Conservation (phyloP, 2,797 vertebrate species). For the Clarias pachynema region DNA sequence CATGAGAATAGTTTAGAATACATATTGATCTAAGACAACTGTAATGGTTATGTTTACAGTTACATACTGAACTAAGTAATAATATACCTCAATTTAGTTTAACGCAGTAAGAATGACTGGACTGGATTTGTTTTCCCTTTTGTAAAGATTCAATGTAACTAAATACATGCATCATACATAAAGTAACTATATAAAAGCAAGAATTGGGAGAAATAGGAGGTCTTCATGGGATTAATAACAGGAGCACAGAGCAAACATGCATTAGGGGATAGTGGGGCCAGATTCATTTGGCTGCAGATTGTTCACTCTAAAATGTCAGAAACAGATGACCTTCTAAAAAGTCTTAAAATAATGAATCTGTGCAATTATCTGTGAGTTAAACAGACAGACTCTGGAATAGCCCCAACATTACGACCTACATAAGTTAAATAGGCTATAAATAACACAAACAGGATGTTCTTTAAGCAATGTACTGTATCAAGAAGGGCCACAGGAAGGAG, state of each 20-base stretch:
- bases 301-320: slow-evolving; percentile 33
- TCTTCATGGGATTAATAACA: background rate
- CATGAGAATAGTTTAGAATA: slow-evolving; percentile 1
- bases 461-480: background rate
- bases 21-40: background rate
- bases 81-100: background rate
- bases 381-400: slow-evolving; percentile 37
- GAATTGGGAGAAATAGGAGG: background rate
- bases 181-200: background rate
- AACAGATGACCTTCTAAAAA: slow-evolving; percentile 36
- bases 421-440: slow-evolving; percentile 15
- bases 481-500: background rate
- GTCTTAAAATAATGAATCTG: slow-evolving; percentile 6
- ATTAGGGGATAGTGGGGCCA: background rate
- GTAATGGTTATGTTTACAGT: background rate
- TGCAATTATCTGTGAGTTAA: background rate
- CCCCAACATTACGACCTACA: slow-evolving; percentile 26
- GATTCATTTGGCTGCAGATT: slow-evolving; percentile 8
- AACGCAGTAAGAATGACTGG: background rate
- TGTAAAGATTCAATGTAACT: background rate
- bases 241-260: background rate
- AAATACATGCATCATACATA: background rate
- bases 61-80: background rate
- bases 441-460: slow-evolving; percentile 1
- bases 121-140: background rate